Conservation (phyloP, 2,888 invertebrate species). For the Apoda limacodes region DNA sequence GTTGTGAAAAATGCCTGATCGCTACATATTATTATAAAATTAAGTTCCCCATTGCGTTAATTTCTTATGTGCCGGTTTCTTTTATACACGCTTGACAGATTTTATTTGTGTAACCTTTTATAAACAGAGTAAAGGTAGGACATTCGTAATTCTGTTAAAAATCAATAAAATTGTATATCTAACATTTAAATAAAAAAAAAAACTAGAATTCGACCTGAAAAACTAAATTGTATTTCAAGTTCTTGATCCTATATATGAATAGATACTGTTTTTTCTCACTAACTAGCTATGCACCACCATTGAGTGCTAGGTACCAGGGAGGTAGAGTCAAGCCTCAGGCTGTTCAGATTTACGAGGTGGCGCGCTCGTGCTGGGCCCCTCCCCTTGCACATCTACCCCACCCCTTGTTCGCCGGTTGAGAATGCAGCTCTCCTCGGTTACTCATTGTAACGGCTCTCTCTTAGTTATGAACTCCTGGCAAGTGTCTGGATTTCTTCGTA, state of each 20-base stretch:
- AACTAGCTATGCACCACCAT: slow-evolving; percentile 25
- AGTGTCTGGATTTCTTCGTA: slow-evolving; percentile 24
- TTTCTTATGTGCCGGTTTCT: no score
- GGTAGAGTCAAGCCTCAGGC: slow-evolving; percentile 35
- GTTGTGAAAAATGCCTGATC: no score
- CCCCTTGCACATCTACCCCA: slow-evolving; percentile 25
- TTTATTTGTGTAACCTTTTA: no score
- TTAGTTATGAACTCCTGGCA: slow-evolving; percentile 41
- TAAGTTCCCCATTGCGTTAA: no score
- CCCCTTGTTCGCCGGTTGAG: slow-evolving; percentile 21
- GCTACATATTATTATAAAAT: no score
- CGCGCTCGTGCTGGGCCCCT: slow-evolving; percentile 39
- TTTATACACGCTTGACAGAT: no score
- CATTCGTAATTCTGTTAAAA: no score
- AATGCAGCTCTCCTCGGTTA: slow-evolving; percentile 33
- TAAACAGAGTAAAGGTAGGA: no score
- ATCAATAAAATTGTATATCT: no score
- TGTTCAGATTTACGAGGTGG: slow-evolving; percentile 50
- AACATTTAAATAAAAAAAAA: no score
- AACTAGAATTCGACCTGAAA: no score
- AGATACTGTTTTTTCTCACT: slow-evolving; percentile 35
- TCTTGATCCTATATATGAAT: slow-evolving; percentile 32
- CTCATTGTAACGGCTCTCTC: slow-evolving; percentile 44
- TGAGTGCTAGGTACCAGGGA: slow-evolving; percentile 13
- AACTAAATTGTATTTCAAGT: slow-evolving; percentile 15